A percentile compares a stretch with the other conserved stretches of the same genome.
phyloP scores from a whole-genome alignment of 2,797 vertebrate genomes.

The Fundulus diaphanus region DNA sequence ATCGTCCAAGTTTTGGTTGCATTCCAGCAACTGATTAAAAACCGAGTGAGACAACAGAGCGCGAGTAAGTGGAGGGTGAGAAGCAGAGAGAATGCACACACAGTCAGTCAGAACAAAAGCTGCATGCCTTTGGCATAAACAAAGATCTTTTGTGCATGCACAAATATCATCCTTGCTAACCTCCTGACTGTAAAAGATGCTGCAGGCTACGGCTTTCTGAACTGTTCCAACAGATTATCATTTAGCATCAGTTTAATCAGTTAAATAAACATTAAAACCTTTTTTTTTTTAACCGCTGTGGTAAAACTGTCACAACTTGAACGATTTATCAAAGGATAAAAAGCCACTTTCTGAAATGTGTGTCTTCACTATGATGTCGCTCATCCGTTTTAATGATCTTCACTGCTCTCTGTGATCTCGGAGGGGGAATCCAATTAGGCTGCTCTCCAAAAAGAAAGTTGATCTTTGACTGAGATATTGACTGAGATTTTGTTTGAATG shows the following conservation, averaged over 20 bases:
- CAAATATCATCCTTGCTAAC: slow-evolving; percentile 46
- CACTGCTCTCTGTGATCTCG: background rate
- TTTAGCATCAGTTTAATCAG: background rate
- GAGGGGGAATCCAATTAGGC: slow-evolving; percentile 16
- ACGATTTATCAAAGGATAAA: background rate
- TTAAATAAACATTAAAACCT: slow-evolving; percentile 6
- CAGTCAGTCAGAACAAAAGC: slow-evolving; percentile 31
- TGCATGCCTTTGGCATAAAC: slow-evolving; percentile 24
- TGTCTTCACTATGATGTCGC: background rate
- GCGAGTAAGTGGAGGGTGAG: slow-evolving; percentile 2
- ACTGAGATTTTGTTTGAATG: background rate
- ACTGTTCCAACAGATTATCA: background rate
- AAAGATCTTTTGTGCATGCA: slow-evolving; percentile 19
- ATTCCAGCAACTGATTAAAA: slow-evolving; percentile 37
- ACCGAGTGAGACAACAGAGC: slow-evolving; percentile 25
- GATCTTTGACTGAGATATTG: slow-evolving; percentile 12
- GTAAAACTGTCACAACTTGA: background rate
- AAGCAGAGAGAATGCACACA: background rate
- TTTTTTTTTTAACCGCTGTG: background rate
- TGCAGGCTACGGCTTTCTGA: slow-evolving; percentile 14
- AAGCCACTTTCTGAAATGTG: background rate
- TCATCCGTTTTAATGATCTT: background rate
- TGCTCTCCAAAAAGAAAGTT: slow-evolving; percentile 5
- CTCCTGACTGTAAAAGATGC: slow-evolving; percentile 6
- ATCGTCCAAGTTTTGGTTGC: slow-evolving; percentile 3